These are phyloP conservation scores for Lumbricus terrestris DNA, from an alignment of 2,888 invertebrate species.

Conservation along the genomic window DNA sequence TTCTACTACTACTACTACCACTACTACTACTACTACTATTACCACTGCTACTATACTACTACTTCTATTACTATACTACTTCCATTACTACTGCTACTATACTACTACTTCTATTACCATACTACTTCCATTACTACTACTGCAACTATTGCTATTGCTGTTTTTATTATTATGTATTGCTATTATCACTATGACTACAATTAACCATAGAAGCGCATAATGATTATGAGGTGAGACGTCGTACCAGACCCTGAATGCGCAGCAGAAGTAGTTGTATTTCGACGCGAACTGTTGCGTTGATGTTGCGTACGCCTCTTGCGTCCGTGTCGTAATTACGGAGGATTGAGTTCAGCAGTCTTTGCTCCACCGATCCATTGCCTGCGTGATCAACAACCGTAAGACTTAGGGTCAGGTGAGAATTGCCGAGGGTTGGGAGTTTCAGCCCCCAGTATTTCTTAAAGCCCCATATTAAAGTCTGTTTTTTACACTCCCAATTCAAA, in stretches of 20 bases:
- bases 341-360: constrained; percentile 49
- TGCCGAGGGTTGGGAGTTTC: too few species aligned
- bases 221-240: not conserved
- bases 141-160: not conserved
- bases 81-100: too few species aligned
- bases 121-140: not conserved
- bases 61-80: too few species aligned
- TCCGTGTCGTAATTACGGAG: constrained; percentile 54
- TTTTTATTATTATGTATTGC: too few species aligned
- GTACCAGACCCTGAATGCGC: constrained; percentile 37
- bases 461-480: too few species aligned
- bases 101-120: not conserved
- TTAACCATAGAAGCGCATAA: too few species aligned
- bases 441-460: too few species aligned
- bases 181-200: too few species aligned
- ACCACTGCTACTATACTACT: too few species aligned
- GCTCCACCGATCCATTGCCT: constrained; percentile 54
- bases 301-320: constrained; percentile 55
- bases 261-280: constrained; percentile 39
- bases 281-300: constrained; percentile 50
- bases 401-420: not conserved
- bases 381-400: not conserved
- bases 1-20: not conserved
- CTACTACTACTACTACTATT: not conserved
- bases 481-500: too few species aligned